These are phyloP conservation scores for Drosophila busckii DNA, from an alignment of 1,140 invertebrate genomes.

Conservation along the genomic window DNA sequence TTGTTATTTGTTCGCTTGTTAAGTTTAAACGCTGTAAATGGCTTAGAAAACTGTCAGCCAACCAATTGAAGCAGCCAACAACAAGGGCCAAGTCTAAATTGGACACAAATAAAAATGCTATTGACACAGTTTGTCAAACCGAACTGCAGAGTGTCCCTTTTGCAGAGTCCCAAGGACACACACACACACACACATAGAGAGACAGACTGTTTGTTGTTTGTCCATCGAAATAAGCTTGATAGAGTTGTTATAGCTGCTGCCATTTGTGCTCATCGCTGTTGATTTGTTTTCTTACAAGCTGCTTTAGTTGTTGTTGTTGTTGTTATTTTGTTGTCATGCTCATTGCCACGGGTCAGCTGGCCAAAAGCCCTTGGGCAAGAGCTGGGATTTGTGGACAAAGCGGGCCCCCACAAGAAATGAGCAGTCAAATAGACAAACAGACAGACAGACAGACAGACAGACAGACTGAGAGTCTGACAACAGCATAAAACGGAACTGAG, in stretches of 20 bases:
- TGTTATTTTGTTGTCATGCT: constrained; percentile 8
- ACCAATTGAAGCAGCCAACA: constrained; percentile 50
- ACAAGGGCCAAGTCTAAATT: constrained; percentile 63
- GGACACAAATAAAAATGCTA: constrained; percentile 78
- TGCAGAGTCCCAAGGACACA: too few species aligned
- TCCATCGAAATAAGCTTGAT: constrained; percentile 74
- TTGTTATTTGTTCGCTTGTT: constrained; percentile 74
- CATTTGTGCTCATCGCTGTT: constrained; percentile 71
- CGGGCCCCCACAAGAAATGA: constrained; percentile 2
- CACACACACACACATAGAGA: too few species aligned
- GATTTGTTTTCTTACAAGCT: constrained; percentile 60
- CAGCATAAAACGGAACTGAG: neutral
- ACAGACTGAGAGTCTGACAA: constrained; percentile 1
- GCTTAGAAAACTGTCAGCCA: constrained; percentile 69
- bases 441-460: neutral
- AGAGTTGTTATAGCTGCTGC: constrained; percentile 69
- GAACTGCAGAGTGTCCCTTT: constrained; percentile 33
- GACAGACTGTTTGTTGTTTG: constrained; percentile 53
- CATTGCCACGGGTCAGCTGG: constrained; percentile 25
- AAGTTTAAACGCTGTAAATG: constrained; percentile 75
- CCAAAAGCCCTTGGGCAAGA: constrained; percentile 15
- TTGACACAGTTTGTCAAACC: constrained; percentile 77
- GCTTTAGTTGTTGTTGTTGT: constrained; percentile 10
- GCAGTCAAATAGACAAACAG: constrained; percentile 15
- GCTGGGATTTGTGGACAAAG: neutral